Conservation (phyloP, 1,140 invertebrate species). For the Ridgeia piscesae region DNA sequence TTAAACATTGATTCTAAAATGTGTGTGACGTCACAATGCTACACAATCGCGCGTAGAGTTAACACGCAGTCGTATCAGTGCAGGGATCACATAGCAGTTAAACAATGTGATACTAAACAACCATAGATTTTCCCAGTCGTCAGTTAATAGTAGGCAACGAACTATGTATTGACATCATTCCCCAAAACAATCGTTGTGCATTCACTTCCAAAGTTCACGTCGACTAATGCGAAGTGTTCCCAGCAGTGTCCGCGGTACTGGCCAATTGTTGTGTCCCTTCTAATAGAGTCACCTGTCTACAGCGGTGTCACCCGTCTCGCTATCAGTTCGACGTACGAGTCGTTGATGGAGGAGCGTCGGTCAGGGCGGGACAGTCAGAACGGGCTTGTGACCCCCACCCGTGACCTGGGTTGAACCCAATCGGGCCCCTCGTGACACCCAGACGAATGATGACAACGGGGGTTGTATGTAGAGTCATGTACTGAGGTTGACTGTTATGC, state of each 20-base stretch:
- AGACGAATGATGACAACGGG: not conserved
- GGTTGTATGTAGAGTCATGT: not conserved
- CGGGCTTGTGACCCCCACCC: not conserved
- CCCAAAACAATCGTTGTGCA: too few relatives aligned
- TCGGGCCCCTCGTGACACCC: not conserved
- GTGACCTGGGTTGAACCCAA: not conserved
- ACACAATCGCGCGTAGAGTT: too few relatives aligned
- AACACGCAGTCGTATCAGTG: too few relatives aligned
- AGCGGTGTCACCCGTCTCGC: not conserved
- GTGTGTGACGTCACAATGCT: too few relatives aligned
- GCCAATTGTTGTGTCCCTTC: not conserved
- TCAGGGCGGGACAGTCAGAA: not conserved
- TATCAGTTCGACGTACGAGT: not conserved
- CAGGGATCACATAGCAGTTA: too few relatives aligned
- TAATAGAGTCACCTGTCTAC: not conserved
- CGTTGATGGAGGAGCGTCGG: not conserved
- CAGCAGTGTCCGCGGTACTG: not conserved
- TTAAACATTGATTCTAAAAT: too few relatives aligned
- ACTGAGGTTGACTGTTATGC: not conserved
- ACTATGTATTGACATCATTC: too few relatives aligned
- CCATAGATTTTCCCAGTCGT: too few relatives aligned
- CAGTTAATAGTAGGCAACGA: too few relatives aligned
- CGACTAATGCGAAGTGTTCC: not conserved
- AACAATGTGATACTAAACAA: too few relatives aligned
- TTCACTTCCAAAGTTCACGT: not conserved